phyloP scores from a whole-genome alignment of 2,113 vertebrate genomes.

The Electrona antarctica region DNA sequence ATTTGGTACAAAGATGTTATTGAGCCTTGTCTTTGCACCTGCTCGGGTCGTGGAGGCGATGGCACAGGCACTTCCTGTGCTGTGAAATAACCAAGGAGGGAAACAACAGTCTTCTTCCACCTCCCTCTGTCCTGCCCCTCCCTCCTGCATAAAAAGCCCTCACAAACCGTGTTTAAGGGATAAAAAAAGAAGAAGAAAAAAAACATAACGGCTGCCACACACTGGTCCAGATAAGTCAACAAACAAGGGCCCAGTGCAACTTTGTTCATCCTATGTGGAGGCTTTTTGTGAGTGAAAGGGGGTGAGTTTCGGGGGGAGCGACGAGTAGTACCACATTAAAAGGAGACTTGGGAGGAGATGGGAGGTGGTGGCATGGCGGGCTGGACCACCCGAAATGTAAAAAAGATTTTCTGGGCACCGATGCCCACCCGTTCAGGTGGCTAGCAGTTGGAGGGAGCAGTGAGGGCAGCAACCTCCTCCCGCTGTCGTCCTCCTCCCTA shows the following conservation, averaged over 20 bases:
- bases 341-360: conserved; percentile 47
- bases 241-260: conserved; percentile 49
- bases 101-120: conserved; percentile 3
- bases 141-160: conserved; percentile 12
- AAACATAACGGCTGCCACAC: conserved; percentile 21
- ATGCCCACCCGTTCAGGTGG: conserved; percentile 49
- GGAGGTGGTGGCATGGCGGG: neutral
- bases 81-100: neutral
- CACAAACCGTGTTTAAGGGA: too few species aligned
- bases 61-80: conserved; percentile 60
- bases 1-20: conserved; percentile 64
- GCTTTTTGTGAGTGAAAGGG: conserved; percentile 38
- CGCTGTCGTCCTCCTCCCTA: neutral
- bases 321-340: conserved; percentile 46
- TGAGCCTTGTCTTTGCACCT: conserved; percentile 69
- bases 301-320: neutral
- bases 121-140: conserved; percentile 1
- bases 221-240: conserved; percentile 58
- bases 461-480: neutral
- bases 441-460: conserved; percentile 27
- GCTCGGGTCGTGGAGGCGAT: conserved; percentile 41
- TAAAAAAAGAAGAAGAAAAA: neutral
- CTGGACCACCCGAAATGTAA: conserved; percentile 58
- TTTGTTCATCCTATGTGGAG: conserved; percentile 55
- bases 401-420: conserved; percentile 27